A percentile compares a stretch with the other conserved stretches of the same genome.
phyloP scores from a whole-genome alignment of 2,797 vertebrate species.

The Crax fasciolata region DNA sequence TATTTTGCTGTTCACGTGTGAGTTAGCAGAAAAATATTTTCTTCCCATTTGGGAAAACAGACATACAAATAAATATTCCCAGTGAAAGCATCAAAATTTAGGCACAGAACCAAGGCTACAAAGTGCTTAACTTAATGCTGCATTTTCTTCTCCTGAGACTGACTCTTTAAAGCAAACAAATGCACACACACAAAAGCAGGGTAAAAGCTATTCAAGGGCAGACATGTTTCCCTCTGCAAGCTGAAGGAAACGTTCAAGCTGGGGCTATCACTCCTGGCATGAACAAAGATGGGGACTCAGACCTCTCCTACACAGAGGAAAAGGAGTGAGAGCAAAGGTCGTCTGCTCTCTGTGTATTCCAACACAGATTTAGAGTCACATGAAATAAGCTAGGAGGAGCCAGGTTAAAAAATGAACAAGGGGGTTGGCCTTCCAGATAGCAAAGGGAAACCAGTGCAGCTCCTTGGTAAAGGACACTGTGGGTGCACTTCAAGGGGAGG shows the following conservation, averaged over 20 bases:
- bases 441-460: neutral
- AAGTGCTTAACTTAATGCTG: neutral
- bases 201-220: neutral
- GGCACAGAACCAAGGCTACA: neutral
- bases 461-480: neutral
- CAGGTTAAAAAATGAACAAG: neutral
- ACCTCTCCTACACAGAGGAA: neutral
- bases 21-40: neutral
- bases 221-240: neutral
- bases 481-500: neutral
- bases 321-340: neutral
- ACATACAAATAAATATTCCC: neutral
- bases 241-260: neutral
- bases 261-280: neutral
- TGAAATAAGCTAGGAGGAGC: neutral
- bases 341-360: neutral
- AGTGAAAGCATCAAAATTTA: neutral
- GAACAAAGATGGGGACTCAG: neutral
- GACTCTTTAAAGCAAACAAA: neutral
- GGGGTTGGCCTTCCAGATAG: neutral
- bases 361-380: neutral
- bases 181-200: neutral
- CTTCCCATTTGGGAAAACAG: neutral
- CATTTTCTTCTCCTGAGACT: neutral
- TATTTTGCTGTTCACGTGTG: neutral